phyloP scores from a whole-genome alignment of 2,113 vertebrate genomes.

The Blennius ocellaris region DNA sequence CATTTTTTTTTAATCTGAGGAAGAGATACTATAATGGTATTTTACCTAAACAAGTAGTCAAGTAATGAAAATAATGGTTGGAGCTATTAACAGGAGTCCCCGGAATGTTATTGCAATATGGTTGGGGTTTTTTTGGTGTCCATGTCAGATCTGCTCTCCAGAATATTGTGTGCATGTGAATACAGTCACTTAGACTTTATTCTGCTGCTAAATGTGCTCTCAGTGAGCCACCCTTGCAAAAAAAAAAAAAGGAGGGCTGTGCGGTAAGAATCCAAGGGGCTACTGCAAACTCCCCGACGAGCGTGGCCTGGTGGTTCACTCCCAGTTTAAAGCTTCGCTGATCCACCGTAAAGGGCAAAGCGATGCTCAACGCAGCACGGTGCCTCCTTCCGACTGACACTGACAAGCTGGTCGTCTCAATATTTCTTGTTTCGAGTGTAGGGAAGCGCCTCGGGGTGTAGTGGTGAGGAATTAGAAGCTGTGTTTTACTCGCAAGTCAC shows the following conservation, averaged over 20 bases:
- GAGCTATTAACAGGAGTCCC: background rate
- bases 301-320: constrained; percentile 32
- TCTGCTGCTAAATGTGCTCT: constrained; percentile 71
- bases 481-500: constrained; percentile 27
- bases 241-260: constrained; percentile 47
- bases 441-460: constrained; percentile 65
- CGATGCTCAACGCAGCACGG: constrained; percentile 48
- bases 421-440: constrained; percentile 45
- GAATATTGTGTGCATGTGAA: constrained; percentile 47
- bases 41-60: background rate
- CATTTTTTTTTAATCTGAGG: background rate
- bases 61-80: background rate
- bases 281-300: constrained; percentile 46
- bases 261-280: constrained; percentile 45
- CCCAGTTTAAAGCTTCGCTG: constrained; percentile 19
- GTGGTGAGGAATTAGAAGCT: constrained; percentile 30
- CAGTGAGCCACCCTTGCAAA: constrained; percentile 59
- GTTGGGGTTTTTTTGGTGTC: background rate
- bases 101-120: background rate
- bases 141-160: background rate
- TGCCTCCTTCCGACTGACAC: constrained; percentile 51
- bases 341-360: constrained; percentile 48
- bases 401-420: constrained; percentile 44
- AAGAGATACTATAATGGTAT: background rate
- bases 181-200: constrained; percentile 49